Conservation (phyloP, 2,888 invertebrate species). For the Nymphalis c-album region DNA sequence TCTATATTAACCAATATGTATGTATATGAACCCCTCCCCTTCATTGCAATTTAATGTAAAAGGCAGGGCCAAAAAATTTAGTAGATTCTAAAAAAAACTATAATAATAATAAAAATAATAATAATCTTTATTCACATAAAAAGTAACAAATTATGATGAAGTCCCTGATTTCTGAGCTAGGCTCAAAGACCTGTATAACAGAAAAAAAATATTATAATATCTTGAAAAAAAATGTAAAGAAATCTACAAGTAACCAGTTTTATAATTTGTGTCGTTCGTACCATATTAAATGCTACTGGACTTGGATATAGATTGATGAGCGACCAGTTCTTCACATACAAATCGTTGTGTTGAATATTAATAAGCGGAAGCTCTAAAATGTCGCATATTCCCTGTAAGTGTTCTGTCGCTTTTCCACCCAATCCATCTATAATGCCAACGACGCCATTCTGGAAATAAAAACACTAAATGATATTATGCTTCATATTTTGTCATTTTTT, state of each 20-base stretch:
- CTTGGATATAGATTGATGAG: slow-evolving; percentile 87
- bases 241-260: not conserved
- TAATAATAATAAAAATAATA: too few relatives aligned
- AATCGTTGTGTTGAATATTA: slow-evolving; percentile 88
- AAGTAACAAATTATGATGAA: too few relatives aligned
- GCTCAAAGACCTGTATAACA: too few relatives aligned
- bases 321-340: slow-evolving; percentile 70
- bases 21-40: too few relatives aligned
- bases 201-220: too few relatives aligned
- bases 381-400: slow-evolving; percentile 92
- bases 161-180: too few relatives aligned
- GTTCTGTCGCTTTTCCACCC: slow-evolving; percentile 85
- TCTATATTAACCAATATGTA: too few relatives aligned
- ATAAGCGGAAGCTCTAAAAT: slow-evolving; percentile 92
- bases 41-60: too few relatives aligned
- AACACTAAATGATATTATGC: not conserved
- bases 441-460: slow-evolving; percentile 83
- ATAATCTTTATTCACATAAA: too few relatives aligned
- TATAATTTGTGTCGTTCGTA: slow-evolving; percentile 40
- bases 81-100: too few relatives aligned
- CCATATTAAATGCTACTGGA: slow-evolving; percentile 63
- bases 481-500: not conserved
- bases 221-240: too few relatives aligned
- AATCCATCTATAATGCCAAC: slow-evolving; percentile 93
- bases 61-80: too few relatives aligned